A percentile compares a stretch with the other conserved stretches of the same genome.
Conservation (phyloP, 2,888 invertebrate genomes). For the Andrena praecox region DNA sequence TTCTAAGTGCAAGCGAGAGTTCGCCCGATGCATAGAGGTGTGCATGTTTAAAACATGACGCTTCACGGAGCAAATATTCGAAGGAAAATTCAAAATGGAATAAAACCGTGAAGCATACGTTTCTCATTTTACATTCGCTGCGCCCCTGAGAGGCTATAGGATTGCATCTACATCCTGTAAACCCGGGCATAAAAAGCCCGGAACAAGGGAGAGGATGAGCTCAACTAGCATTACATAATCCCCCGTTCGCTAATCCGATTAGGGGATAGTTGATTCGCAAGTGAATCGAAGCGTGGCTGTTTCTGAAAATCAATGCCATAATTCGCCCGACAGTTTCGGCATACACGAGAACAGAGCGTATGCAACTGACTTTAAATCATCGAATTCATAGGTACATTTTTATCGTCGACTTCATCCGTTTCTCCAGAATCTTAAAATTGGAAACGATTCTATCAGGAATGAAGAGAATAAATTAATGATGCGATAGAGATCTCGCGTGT, state of each 20-base stretch:
- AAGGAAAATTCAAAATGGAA: background rate
- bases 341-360: no score
- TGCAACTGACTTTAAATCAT: no score
- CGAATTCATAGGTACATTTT: no score
- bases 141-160: constrained; percentile 30
- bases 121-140: constrained; percentile 20
- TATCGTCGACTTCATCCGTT: no score
- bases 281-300: constrained; percentile 2
- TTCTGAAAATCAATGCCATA: background rate
- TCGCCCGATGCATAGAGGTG: no score
- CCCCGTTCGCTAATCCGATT: constrained; percentile 42
- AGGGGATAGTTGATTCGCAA: constrained; percentile 37
- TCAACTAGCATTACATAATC: constrained; percentile 36
- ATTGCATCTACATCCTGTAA: constrained; percentile 41
- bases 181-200: constrained; percentile 29
- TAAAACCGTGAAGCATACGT: constrained; percentile 28
- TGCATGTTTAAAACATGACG: background rate
- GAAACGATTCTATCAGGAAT: background rate
- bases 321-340: background rate
- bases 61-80: constrained; percentile 5
- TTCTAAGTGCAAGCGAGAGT: no score
- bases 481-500: background rate
- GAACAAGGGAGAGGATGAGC: constrained; percentile 29
- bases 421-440: background rate
- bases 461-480: no score